Evolutionary conservation across 2,888 invertebrate genomes (phyloP), one percentile per base, ranked within the genome.

Genomic region (Trichogramma evanescens): DNA sequence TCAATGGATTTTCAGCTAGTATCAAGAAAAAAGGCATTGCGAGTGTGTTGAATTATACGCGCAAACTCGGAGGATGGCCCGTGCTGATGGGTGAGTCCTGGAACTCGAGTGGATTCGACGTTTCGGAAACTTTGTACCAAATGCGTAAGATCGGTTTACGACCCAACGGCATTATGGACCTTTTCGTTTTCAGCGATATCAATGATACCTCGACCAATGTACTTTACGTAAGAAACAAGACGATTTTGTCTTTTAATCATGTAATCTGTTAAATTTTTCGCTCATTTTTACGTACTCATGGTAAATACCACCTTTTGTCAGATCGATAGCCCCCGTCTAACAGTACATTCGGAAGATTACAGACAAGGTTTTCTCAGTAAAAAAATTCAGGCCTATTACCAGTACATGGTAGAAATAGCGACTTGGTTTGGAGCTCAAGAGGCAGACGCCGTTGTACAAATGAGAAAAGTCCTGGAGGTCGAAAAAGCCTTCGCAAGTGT

Each of bases 51-150:
- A 46, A 46, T 9, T 9, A n/a, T n/a, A 46, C 10, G 5, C 5
- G 10, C 4, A 6, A 46, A 46, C 46, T 46, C n/a, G 46, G 46
- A 41, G 57, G 57, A 13, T 57, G 57, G 57, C 57, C 57, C 6
- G 43, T 62, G n/a, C 8, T 62, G 40, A 3, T 49, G 7, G 62
- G 61, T n/a, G 5, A 55, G 1, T 49, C 44, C 9, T 62, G 58
- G 62, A 52, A 49, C 13, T 55, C 50, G 10, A 13, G 6, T n/a
- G 38, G 38, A 5, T 6, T 46, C 10, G 10, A 10, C 10, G 9
- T 46, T 9, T 9, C 10, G 9, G 46, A 46, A n/a, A 46, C 7
- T 9, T n/a, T 46, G 46, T n/a, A n/a, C 10, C 9, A 46, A 46
- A n/a, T 46, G 7, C 46, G 46, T n/a, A 46, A 4, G 9, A 9